phyloP scores from a whole-genome alignment of 1,140 invertebrate genomes.

The Drosophila bocki region DNA sequence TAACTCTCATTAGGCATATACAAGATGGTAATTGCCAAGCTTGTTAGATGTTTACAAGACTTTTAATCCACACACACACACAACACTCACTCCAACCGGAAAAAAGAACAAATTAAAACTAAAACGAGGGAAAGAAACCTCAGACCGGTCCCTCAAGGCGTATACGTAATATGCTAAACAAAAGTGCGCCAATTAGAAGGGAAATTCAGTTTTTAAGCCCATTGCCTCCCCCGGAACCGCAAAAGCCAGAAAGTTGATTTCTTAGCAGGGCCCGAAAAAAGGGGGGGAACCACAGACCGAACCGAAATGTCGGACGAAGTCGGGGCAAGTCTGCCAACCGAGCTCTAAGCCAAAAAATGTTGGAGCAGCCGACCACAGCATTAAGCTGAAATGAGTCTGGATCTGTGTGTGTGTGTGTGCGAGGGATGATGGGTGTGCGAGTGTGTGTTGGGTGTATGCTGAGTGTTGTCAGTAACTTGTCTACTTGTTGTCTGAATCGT shows the following conservation, averaged over 20 bases:
- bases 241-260: slow-evolving; percentile 80
- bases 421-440: slow-evolving; percentile 4
- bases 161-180: slow-evolving; percentile 73
- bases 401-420: not conserved
- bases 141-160: slow-evolving; percentile 29
- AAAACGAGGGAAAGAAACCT: slow-evolving; percentile 22
- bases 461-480: slow-evolving; percentile 73
- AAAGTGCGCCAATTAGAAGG: slow-evolving; percentile 81
- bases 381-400: slow-evolving; percentile 60
- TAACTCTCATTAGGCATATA: slow-evolving; percentile 41
- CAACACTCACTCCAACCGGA: not conserved
- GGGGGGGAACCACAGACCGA: slow-evolving; percentile 46
- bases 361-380: slow-evolving; percentile 59
- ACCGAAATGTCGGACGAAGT: slow-evolving; percentile 59
- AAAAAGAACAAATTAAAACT: slow-evolving; percentile 21
- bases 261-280: slow-evolving; percentile 53
- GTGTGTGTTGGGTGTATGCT: slow-evolving; percentile 3
- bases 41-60: slow-evolving; percentile 73
- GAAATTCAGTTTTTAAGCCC: slow-evolving; percentile 75
- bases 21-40: slow-evolving; percentile 69
- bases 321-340: slow-evolving; percentile 19
- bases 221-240: slow-evolving; percentile 48
- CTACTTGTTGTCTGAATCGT: slow-evolving; percentile 75
- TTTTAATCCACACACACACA: slow-evolving; percentile 44
- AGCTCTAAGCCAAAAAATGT: slow-evolving; percentile 63